Evolutionary conservation across 2,888 invertebrate genomes (phyloP), one percentile per base, ranked within the genome.

Genomic region (Trichacis sp.): DNA sequence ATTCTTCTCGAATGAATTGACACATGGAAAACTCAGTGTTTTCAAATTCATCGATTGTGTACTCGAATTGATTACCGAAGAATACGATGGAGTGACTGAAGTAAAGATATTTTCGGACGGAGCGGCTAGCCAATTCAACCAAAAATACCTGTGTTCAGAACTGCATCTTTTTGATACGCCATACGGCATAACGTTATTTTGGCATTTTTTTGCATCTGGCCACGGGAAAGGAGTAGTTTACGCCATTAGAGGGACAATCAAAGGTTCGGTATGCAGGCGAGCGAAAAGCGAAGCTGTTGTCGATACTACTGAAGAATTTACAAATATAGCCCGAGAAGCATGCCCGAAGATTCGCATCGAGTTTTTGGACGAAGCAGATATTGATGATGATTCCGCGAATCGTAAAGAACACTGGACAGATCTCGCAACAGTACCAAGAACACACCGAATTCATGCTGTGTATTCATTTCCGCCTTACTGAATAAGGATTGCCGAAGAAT

Each of bases 61-160:
- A 29, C 15, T 33, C 17, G 29, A 49, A 12, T 1, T 9, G 17
- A 14, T 46, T 17, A 20, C 24, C n/a, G 19, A 46, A 18, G 24
- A 46, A 20, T 46, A 19, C 6, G 20, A 20, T 11, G 24, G 24
- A 8, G n/a, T 46, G 6, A 46, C n/a, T n/a, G 19, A 19, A 46
- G 19, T 46, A 18, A 3, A 18, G 9, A 12, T 46, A 11, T 46
- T 46, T 19, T 15, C 19, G 3, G 18, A 46, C 20, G 18, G 46
- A 46, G 46, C 46, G 2, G 46, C 46, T 19, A 19, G 46, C n/a
- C 46, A 46, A 46, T 46, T 46, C 19, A 46, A 46, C 11, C 46
- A 46, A n/a, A 18, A 20, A 9, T 46, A 20, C 19, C 12, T 20
- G 5, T 11, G 5, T 11, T 46, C 46, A n/a, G 6, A 20, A 9